These are phyloP conservation scores for Camponotus vicinus DNA, from an alignment of 1,140 invertebrate species.

Conservation along the genomic window DNA sequence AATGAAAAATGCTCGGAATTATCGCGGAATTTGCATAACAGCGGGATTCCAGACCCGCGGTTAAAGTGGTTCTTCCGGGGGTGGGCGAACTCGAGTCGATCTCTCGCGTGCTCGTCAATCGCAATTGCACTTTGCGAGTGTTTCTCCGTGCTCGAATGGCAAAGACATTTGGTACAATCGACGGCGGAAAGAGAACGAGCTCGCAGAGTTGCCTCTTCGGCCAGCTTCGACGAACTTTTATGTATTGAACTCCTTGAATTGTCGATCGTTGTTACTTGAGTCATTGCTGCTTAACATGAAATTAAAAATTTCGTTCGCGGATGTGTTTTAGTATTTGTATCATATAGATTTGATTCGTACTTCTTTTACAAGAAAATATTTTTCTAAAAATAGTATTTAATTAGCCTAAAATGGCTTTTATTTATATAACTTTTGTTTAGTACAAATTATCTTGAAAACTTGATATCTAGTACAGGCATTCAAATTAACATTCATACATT, in stretches of 20 bases:
- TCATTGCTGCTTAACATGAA: background rate
- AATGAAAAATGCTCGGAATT: slow-evolving; percentile 46
- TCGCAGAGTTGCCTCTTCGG: background rate
- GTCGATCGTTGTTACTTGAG: slow-evolving; percentile 40
- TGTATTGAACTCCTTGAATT: background rate
- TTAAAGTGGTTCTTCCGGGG: background rate
- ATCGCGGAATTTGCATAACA: slow-evolving; percentile 62
- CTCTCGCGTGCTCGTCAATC: slow-evolving; percentile 26
- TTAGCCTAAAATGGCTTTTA: no score
- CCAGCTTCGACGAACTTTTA: background rate
- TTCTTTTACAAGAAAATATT: background rate
- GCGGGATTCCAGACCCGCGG: background rate
- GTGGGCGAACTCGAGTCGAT: slow-evolving; percentile 20
- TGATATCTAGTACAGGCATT: background rate
- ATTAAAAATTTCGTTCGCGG: slow-evolving; percentile 13
- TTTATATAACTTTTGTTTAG: background rate
- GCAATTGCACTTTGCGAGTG: slow-evolving; percentile 45
- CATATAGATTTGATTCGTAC: background rate
- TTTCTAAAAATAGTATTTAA: background rate
- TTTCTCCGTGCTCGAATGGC: slow-evolving; percentile 30
- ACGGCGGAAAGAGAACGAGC: slow-evolving; percentile 37
- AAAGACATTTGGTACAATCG: slow-evolving; percentile 38
- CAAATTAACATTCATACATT: slow-evolving; percentile 9
- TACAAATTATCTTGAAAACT: background rate
- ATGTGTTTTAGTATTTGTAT: background rate